Percentiles rank a stretch among this genome's conserved stretches.
phyloP scores from a whole-genome alignment of 2,113 vertebrate species.

The Ovis aries region DNA sequence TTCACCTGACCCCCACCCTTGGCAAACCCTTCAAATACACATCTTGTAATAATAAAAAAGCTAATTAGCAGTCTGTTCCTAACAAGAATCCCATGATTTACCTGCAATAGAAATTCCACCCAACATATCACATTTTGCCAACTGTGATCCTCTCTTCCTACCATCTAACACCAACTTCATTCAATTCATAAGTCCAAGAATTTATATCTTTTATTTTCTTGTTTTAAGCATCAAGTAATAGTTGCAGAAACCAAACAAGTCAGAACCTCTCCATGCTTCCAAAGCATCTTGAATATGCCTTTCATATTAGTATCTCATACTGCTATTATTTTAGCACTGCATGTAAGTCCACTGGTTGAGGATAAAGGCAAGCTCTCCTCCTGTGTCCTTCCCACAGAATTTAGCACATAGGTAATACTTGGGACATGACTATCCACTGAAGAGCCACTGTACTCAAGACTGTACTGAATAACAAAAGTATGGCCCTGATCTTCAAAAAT shows the following conservation, averaged over 20 bases:
- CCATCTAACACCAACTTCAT: not conserved
- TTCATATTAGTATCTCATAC: not conserved
- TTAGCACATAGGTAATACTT: not conserved
- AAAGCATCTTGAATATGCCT: not conserved
- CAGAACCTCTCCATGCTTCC: not conserved
- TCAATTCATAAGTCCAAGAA: not conserved
- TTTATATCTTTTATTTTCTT: not conserved
- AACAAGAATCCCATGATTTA: not conserved
- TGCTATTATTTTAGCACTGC: not conserved
- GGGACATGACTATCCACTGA: not conserved
- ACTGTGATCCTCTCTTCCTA: not conserved
- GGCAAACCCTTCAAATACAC: not conserved
- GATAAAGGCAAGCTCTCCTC: not conserved
- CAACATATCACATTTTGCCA: not conserved
- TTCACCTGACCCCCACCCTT: not conserved
- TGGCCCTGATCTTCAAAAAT: not conserved
- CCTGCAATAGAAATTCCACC: not conserved
- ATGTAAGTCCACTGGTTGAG: not conserved
- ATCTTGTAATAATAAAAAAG: not conserved
- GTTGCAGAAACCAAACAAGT: not conserved
- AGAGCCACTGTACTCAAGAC: not conserved
- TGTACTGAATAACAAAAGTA: not conserved
- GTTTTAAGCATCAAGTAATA: not conserved
- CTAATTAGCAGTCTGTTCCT: not conserved
- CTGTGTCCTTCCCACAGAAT: not conserved